A percentile compares a stretch with the other conserved stretches of the same genome.
Evolutionary conservation across 1,140 invertebrate species (phyloP).

Genomic region (Orchesella cincta): DNA sequence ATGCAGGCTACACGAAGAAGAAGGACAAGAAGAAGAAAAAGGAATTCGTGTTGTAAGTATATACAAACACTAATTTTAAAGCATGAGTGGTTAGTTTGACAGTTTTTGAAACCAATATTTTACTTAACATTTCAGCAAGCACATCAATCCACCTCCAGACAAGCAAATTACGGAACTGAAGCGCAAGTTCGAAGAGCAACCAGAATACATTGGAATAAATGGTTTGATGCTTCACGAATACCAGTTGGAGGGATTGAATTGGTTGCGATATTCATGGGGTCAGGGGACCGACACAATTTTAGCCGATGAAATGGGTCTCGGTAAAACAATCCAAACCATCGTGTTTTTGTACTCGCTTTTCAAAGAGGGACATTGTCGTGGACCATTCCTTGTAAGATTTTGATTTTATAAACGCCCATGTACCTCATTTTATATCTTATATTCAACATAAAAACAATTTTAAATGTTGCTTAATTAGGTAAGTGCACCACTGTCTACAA

Average conservation of each 20-base stretch:
- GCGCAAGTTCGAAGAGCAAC: constrained; percentile 94
- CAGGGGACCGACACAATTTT: constrained; percentile 97
- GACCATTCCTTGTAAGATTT: constrained; percentile 95
- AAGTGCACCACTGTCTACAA: constrained; percentile 96
- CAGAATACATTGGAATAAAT: constrained; percentile 81
- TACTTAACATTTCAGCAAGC: constrained; percentile 57
- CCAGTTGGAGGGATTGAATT: constrained; percentile 90
- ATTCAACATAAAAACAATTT: no score
- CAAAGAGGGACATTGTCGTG: constrained; percentile 97
- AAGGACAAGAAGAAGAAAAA: constrained; percentile 70
- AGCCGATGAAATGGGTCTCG: constrained; percentile 99
- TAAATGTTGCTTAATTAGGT: no score
- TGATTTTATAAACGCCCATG: no score
- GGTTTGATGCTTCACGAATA: constrained; percentile 96
- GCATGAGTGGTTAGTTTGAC: no score
- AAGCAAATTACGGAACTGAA: constrained; percentile 87
- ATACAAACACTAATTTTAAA: no score
- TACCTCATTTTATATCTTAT: no score
- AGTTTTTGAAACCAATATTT: no score
- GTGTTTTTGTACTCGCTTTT: constrained; percentile 97
- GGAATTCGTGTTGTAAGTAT: constrained; percentile 37
- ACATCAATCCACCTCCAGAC: constrained; percentile 85
- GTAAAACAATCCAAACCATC: constrained; percentile 99
- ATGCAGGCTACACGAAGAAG: constrained; percentile 65
- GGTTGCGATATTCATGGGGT: constrained; percentile 95